Base-by-base conservation (phyloP, 2,797 vertebrate species). In the Pipistrellus pipistrellus region DNA sequence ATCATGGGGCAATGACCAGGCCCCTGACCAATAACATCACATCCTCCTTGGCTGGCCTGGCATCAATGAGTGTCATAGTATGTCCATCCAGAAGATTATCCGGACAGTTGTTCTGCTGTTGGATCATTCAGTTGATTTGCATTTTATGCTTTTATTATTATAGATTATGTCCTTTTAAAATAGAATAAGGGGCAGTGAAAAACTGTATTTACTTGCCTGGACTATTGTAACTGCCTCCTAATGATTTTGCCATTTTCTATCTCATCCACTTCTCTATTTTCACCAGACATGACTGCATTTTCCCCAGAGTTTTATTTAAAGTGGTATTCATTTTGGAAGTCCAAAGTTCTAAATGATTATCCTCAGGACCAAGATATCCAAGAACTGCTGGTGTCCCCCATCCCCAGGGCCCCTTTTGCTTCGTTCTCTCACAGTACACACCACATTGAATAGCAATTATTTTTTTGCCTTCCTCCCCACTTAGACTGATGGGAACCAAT, bases 241-340 rank as follows among this genome's bases (percentile, higher is more conserved):
- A 27, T 5, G 68, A 69, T 48, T 72, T 88, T 68, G 44, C 48
- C 57, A 73, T 35, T 75, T 71, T 83, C 35, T 46, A 3, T 66
- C 46, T 78, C 38, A 88, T 32, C 14, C 5, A 15, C 4, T 85
- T 32, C 51, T 66, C 69, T 62, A 1, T 48, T 87, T 46, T 92
- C 25, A 68, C 55, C n/a, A 84, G 13, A 51, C 25, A 10, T 4
- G 8, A 35, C 20, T 88, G 57, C 80, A 84, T 88, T 81, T 71
- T 30, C 57, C 57, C 30, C n/a, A 48, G 88, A 91, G 20, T 87
- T 53, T 84, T 84, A 38, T 73, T 75, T 87, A 76, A 51, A 96
- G 27, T 41, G 30, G 13, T 15, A 62, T 71, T 92, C 18, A 59
- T 53, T 76, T 25, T 32, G 32, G 53, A 88, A 85, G 27, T 82